These are phyloP conservation scores for Zaprionus bogoriensis DNA, from an alignment of 2,888 invertebrate genomes.

Conservation along the genomic window DNA sequence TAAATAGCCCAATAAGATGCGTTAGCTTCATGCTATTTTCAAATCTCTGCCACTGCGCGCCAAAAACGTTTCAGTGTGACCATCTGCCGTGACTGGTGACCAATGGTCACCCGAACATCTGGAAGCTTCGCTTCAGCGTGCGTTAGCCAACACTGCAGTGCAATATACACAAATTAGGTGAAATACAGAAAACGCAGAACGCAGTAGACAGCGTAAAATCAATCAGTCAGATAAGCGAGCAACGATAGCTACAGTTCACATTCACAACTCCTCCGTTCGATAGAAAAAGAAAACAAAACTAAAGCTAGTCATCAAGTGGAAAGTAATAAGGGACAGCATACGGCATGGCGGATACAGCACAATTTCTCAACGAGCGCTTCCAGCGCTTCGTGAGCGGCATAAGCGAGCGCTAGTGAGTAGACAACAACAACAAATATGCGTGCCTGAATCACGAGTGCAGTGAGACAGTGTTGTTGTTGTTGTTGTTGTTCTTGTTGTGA, in stretches of 20 bases:
- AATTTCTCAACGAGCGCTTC: conserved; percentile 64
- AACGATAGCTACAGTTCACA: conserved; percentile 24
- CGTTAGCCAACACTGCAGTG: conserved; percentile 47
- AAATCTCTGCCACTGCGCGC: background rate
- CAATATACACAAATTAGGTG: conserved; percentile 41
- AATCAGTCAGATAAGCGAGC: conserved; percentile 30
- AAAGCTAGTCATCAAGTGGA: conserved; percentile 20
- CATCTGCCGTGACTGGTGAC: conserved; percentile 11
- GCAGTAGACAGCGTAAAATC: conserved; percentile 43
- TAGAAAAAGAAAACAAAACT: conserved; percentile 27
- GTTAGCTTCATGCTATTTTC: background rate
- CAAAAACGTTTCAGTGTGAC: background rate
- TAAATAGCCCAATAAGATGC: too few species aligned
- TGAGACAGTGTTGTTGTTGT: too few species aligned
- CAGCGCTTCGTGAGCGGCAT: conserved; percentile 77
- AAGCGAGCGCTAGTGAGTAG: conserved; percentile 81
- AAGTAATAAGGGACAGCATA: conserved; percentile 20
- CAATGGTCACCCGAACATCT: conserved; percentile 33
- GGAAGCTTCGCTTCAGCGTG: conserved; percentile 25
- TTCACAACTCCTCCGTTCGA: conserved; percentile 72
- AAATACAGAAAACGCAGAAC: conserved; percentile 37
- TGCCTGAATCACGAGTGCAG: background rate
- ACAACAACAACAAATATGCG: background rate
- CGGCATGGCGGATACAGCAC: conserved; percentile 62
- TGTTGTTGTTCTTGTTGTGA: background rate